A percentile compares a stretch with the other conserved stretches of the same genome.
Evolutionary conservation across 2,888 invertebrate genomes (phyloP).

Genomic region (Tenodera sinensis): DNA sequence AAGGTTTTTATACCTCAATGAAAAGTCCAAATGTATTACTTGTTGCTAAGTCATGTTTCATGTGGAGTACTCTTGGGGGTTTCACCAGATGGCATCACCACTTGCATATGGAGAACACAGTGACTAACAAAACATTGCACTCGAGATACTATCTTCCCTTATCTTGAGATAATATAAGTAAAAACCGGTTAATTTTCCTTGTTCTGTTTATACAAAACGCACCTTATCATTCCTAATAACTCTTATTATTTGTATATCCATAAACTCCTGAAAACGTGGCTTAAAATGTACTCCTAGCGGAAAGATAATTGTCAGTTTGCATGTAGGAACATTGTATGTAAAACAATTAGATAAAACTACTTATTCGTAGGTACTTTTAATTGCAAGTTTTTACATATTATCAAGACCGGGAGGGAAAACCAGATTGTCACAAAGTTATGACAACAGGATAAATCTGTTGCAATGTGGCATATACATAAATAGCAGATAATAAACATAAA

Average conservation of each 20-base stretch:
- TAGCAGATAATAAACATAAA: no score
- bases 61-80: background rate
- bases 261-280: background rate
- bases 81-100: background rate
- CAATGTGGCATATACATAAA: no score
- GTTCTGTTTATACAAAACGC: background rate
- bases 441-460: no score
- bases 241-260: background rate
- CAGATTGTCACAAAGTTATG: no score
- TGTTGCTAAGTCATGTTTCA: background rate
- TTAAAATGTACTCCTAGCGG: no score
- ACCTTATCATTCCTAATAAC: background rate
- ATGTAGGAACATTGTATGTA: no score
- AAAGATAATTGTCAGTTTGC: no score
- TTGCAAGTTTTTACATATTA: no score
- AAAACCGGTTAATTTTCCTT: background rate
- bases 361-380: no score
- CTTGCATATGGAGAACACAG: background rate
- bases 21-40: background rate
- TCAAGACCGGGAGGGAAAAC: no score
- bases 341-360: no score
- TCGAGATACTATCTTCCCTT: background rate
- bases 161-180: background rate
- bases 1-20: no score
- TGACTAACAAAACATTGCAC: background rate